Conservation (phyloP, 37 sponge, comb jelly and placozoan genomes). For the Haliclona indistincta region DNA sequence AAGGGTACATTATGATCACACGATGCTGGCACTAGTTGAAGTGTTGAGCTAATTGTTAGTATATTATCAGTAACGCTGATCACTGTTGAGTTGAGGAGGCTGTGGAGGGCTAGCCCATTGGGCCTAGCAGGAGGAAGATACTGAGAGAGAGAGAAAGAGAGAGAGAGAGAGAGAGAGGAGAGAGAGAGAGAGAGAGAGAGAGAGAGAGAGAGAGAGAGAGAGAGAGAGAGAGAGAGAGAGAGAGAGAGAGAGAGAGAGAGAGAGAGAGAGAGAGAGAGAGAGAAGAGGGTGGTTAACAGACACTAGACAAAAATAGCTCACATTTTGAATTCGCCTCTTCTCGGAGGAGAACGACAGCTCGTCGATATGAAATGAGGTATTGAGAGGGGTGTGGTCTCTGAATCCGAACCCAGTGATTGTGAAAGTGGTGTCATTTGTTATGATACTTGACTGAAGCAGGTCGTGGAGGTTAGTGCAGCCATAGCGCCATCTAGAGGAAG, state of each 20-base stretch:
- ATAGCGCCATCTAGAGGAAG: background rate
- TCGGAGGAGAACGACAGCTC: slow-evolving; percentile 31
- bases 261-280: too few species aligned
- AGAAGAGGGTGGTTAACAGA: background rate
- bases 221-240: slow-evolving; percentile 19
- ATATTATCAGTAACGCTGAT: background rate
- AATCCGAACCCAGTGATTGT: slow-evolving; percentile 13
- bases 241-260: slow-evolving; percentile 13
- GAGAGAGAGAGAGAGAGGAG: background rate
- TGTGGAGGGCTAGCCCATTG: slow-evolving; percentile 39
- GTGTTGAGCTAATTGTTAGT: slow-evolving; percentile 14
- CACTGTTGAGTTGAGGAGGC: background rate
- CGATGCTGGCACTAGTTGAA: slow-evolving; percentile 38
- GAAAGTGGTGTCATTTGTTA: background rate
- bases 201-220: too few species aligned
- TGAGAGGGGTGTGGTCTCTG: background rate
- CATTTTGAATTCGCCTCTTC: background rate
- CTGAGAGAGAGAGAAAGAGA: slow-evolving; percentile 7
- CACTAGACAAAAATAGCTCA: slow-evolving; percentile 4
- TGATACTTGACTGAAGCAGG: background rate
- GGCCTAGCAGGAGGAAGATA: slow-evolving; percentile 40
- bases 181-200: background rate
- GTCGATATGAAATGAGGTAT: slow-evolving; percentile 17
- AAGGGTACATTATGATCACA: slow-evolving; percentile 44
- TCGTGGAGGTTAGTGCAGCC: slow-evolving; percentile 1